Percentiles rank a stretch among this genome's conserved stretches.
Evolutionary conservation across 2,797 vertebrate genomes (phyloP).

Genomic region (Parauchenoglanis punctatus): DNA sequence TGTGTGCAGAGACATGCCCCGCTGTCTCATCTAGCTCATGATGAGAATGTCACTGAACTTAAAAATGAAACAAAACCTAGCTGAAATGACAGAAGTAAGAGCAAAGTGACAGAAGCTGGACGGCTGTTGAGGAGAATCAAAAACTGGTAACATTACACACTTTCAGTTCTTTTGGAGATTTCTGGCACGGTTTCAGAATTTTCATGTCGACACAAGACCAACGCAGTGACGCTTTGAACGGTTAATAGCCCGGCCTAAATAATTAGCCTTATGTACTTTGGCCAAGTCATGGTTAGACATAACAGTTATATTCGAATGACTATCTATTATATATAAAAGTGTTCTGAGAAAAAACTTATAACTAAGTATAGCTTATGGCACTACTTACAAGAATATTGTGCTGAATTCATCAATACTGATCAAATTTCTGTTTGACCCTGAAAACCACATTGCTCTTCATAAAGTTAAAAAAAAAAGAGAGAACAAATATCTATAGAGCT

Average conservation of each 20-base stretch:
- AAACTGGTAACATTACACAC: neutral
- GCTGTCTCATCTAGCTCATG: neutral
- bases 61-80: neutral
- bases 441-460: neutral
- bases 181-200: neutral
- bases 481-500: neutral
- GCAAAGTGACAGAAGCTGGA: neutral
- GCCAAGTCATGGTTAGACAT: neutral
- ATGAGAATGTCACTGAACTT: slow-evolving; percentile 4
- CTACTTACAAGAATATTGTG: neutral
- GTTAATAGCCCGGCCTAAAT: neutral
- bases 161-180: neutral
- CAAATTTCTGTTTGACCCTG: neutral
- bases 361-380: no score
- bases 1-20: slow-evolving; percentile 11
- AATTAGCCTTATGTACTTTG: neutral
- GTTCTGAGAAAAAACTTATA: neutral
- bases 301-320: neutral
- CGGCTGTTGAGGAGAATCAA: neutral
- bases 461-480: neutral
- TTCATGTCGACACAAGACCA: neutral
- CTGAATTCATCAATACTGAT: neutral
- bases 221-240: neutral
- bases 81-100: slow-evolving; percentile 12
- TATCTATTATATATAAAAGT: neutral